Evolutionary conservation across 2,888 invertebrate species (phyloP), one percentile per base, ranked within the genome.

Genomic region (Caradrina kadenii): DNA sequence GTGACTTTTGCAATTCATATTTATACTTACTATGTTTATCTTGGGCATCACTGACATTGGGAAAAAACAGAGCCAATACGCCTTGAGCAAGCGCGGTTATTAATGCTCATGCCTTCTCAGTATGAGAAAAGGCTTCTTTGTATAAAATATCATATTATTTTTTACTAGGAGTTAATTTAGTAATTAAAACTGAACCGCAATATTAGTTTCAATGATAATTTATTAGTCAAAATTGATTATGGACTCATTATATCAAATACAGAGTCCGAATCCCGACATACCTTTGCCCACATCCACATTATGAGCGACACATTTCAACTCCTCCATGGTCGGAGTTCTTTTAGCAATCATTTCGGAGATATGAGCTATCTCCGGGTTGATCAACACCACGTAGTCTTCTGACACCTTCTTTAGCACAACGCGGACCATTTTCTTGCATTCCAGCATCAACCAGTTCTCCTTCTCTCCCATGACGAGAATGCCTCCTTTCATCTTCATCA

Each of bases 241-340:
- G 8, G 1, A 6, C 2, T 35, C 35, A 8, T 5, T 13, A 39
- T 13, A 49, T 67, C 17, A 21, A 39, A 7, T 0, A 68, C 73
- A 73, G 19, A 74, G 49, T 2, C 62, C 49, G 1, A 39, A 21
- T n/a, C 68, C 73, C 1, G 62, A 54, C 62, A 74, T 39, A 50
- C 58, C 62, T 26, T 68, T 49, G 2, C 68, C 74, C 3, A 68
- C 22, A 60, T 78, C 80, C 6, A 82, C 52, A 39, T 82, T 82
- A 63, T 67, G 72, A 1, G 79, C 72, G 1, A 82, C 7, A 13
- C 82, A 82, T 53, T 80, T 74, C 21, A 82, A 58, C n/a, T 80
- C 69, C 0, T 74, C 52, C 0, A 64, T 3, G 1, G 48, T 56
- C 8, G 76, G 63, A 0, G 55, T 53, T 13, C 31, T 54, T 8